These are phyloP conservation scores for Rhinopithecus roxellana DNA, from an alignment of 2,113 vertebrate species.

Conservation along the genomic window DNA sequence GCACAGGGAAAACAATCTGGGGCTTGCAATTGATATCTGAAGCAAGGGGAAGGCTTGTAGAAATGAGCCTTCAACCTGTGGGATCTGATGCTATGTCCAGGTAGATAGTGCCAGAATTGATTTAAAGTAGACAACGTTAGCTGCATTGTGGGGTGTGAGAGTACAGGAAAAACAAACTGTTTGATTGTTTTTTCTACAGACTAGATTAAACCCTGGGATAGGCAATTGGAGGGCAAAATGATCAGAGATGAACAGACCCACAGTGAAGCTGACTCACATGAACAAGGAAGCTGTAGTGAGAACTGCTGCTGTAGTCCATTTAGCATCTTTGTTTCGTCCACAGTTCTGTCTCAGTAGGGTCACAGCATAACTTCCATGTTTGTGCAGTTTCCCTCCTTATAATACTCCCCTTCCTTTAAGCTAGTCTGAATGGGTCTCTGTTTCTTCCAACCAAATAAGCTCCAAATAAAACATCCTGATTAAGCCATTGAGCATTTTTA, in stretches of 20 bases:
- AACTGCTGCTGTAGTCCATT: background rate
- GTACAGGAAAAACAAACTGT: background rate
- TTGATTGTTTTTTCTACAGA: background rate
- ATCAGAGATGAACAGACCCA: accelerated
- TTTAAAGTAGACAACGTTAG: background rate
- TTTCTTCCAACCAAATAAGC: background rate
- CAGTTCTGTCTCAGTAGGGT: accelerated
- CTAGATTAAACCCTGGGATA: background rate
- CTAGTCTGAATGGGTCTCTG: background rate
- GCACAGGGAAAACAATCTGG: background rate
- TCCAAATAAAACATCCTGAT: background rate
- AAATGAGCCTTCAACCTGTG: background rate
- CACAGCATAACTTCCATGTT: background rate
- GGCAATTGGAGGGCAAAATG: background rate
- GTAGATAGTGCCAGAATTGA: background rate
- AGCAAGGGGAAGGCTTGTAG: background rate
- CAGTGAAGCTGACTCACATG: background rate
- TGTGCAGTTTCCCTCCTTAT: background rate
- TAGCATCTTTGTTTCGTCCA: accelerated
- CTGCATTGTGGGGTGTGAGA: background rate
- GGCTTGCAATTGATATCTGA: background rate
- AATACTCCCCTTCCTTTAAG: background rate
- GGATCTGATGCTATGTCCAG: background rate
- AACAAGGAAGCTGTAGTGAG: accelerated
- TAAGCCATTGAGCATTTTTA: background rate